Evolutionary conservation across 2,113 vertebrate genomes (phyloP).

Genomic region (Stictonetta naevosa): DNA sequence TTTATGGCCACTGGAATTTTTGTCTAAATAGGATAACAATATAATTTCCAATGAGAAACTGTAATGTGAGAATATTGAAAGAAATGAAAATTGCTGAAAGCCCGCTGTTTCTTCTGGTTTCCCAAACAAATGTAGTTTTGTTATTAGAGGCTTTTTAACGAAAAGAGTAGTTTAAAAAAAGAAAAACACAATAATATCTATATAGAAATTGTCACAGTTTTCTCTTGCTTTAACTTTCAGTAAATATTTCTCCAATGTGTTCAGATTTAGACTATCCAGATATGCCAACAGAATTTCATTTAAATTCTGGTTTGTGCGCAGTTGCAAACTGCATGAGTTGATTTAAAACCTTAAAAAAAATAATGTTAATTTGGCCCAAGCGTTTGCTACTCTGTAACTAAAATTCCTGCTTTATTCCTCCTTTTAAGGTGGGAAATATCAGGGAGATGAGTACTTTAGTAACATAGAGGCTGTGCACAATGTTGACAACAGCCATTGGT

Average conservation of each 20-base stretch:
- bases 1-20: not conserved
- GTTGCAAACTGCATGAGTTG: not conserved
- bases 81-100: rapidly evolving
- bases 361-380: not conserved
- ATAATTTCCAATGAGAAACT: not conserved
- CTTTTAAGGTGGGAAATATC: not conserved
- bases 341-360: not conserved
- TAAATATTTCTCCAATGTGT: not conserved
- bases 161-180: not conserved
- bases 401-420: not conserved
- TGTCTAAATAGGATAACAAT: not conserved
- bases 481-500: not conserved
- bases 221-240: not conserved
- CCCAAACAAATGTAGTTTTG: not conserved
- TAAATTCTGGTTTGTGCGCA: not conserved
- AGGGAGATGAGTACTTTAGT: not conserved
- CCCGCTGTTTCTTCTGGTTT: not conserved
- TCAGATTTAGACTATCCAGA: not conserved
- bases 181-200: not conserved
- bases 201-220: not conserved
- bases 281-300: not conserved
- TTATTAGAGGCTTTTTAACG: not conserved
- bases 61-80: not conserved
- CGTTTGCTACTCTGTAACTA: not conserved
- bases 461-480: not conserved